Conservation (phyloP, 2,888 invertebrate species). For the Thalpophila matura region DNA sequence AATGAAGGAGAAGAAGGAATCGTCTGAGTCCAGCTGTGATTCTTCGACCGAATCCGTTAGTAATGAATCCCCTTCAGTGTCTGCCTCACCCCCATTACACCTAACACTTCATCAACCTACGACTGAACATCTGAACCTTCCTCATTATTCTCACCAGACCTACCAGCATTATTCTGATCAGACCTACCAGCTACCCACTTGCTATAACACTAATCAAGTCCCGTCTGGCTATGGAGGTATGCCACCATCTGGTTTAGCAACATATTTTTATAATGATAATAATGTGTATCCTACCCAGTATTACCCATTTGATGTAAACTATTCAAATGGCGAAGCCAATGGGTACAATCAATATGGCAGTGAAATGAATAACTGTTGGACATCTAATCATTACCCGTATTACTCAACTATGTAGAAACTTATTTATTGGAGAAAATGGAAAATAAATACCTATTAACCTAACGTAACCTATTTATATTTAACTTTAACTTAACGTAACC, state of each 20-base stretch:
- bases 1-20: conserved; percentile 93
- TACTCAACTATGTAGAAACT: conserved; percentile 25
- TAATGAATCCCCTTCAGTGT: conserved; percentile 43
- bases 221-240: conserved; percentile 3
- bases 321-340: conserved; percentile 35
- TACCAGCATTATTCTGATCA: conserved; percentile 40
- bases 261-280: conserved; percentile 57
- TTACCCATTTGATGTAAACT: conserved; percentile 63
- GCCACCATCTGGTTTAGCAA: conserved; percentile 3
- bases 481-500: no score
- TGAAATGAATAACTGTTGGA: conserved; percentile 36
- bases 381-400: conserved; percentile 30
- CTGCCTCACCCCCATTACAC: conserved; percentile 20
- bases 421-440: not conserved
- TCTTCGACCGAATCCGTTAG: conserved; percentile 66
- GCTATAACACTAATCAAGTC: conserved; percentile 16
- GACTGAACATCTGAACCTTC: conserved; percentile 3
- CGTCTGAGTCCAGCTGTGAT: conserved; percentile 73
- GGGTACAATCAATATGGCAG: conserved; percentile 41
- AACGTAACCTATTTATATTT: not conserved
- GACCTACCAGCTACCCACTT: conserved; percentile 48
- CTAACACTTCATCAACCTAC: conserved; percentile 4
- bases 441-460: not conserved
- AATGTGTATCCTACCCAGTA: conserved; percentile 72
- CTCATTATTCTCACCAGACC: conserved; percentile 15